Evolutionary conservation across 2,113 vertebrate genomes (phyloP), one percentile per base, ranked within the genome.

Genomic region (Oryzias woworae): DNA sequence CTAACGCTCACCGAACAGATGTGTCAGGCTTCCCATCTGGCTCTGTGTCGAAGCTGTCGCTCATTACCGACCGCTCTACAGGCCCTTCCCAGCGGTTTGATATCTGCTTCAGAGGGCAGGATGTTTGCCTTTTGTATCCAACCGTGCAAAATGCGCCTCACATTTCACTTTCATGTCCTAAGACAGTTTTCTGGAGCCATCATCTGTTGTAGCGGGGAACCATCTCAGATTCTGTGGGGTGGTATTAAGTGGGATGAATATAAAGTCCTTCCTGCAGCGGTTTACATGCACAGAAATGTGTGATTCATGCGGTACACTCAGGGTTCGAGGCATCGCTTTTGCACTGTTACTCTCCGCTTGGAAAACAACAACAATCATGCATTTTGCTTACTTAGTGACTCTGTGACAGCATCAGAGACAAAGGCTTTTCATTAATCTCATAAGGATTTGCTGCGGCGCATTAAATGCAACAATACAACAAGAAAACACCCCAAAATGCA

Each of bases 231-330:
- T 84, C 77, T 65, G 20, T 14, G 47, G 62, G 59, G 58, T 22
- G 60, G 74, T 23, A 74, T 81, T 76, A 73, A 76, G 76, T 44
- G 49, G 70, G 62, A 81, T 81, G 78, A 84, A 85, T 84, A 70
- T 67, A 82, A 82, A 90, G 75, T 74, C 78, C 66, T 75, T 87
- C 69, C 78, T 20, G 22, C 58, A 72, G 73, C 67, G 51, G 76
- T 85, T 79, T 62, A 58, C 78, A 72, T 77, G 60, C 72, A 42
- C 13, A 71, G 64, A 68, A 80, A 72, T 51, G 22, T 66, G 77
- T 84, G 85, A 88, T 87, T 85, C 77, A 88, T 88, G 82, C 55
- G 56, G 65, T 16, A 62, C 71, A 76, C 60, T 15, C 22, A 46
- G 42, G 28, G 57, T 75, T 68, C 14, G 66, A 73, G 68, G 71